Evolutionary conservation across 2,797 vertebrate species (phyloP), one percentile per base, ranked within the genome.

Genomic region (Thripadectes ignobilis): DNA sequence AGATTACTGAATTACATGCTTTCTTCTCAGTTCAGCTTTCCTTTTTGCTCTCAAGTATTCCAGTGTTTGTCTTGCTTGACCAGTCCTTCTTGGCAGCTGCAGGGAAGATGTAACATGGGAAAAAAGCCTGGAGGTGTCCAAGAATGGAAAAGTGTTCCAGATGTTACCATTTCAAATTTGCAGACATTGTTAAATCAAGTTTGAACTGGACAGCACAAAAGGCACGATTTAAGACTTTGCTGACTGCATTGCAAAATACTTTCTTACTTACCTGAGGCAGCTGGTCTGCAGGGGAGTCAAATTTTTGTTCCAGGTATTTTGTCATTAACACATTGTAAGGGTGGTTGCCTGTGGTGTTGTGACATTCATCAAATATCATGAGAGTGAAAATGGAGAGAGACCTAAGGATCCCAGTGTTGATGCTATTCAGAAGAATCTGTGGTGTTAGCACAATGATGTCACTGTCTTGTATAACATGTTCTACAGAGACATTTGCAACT

Each of bases 301-400:
- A 94, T 85, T 98, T 98, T 89, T 97, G 61, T 69, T 98, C 96
- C 65, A 98, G 78, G 71, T 98, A 98, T 49, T 43, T 92, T 85
- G 95, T 96, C 98, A 98, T 98, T 86, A 98, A 95, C 66, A 98
- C 86, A 58, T 97, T 98, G 84, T 98, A 98, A 7, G 98, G 98
- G 71, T 98, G 98, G 52, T 97, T 97, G 78, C 98, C 98, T 2
- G 71, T 97, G 10, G 98, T 98, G 86, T 98, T 98, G 95, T 98
- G 98, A 91, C 98, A 98, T 86, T 98, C 98, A 75, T 98, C 98
- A 92, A 98, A 98, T 96, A 98, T 97, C 96, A 98, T 97, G 93
- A 98, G 93, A 8, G 97, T 98, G 82, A 98, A 98, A 65, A 97
- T 20, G n/a, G 97, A 97, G 23, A 98, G 95, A 5, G 98, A 98